Evolutionary conservation across 2,888 invertebrate species (phyloP), one percentile per base, ranked within the genome.

Genomic region (Eutolmus rufibarbis): DNA sequence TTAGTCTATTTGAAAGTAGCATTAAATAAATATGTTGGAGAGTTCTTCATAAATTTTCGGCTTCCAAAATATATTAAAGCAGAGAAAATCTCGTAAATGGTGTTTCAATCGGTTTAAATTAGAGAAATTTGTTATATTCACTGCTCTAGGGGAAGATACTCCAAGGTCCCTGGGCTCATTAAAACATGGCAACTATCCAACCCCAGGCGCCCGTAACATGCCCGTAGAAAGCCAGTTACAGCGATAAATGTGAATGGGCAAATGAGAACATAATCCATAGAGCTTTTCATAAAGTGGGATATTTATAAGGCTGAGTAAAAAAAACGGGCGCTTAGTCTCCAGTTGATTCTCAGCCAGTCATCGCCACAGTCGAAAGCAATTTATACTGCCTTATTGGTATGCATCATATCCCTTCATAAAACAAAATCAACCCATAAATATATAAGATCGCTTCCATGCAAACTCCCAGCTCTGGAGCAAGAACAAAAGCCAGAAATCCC

Each of bases 351-450:
- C 37, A 85, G 74, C 46, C 19, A 85, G 85, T 85, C 85, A 74
- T 46, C 19, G 85, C 43, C 43, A 85, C 46, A 85, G 85, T 43
- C 43, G 23, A 74, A 85, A 37, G 74, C 88, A 88, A 88, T 88
- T 88, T 88, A n/a, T n/a, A 88, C 88, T 88, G 86, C 88, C 88
- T 88, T 86, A 88, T 88, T 88, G 87, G 88, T 88, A 88, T 88
- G 88, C 88, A 88, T 87, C 87, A 87, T 87, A 86, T 87, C 86
- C 86, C 86, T 43, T 74, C 74, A 85, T 85, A 74, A 85, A 78
- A 87, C 84, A 86, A 87, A 88, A 88, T 88, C 88, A 86, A 88
- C 88, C 87, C 88, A 88, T 88, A 88, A 88, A 88, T 88, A 87
- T 88, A 87, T 88, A 87, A 88, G 87, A 85, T 88, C 87, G 87